These are phyloP conservation scores for Platycnemis pennipes DNA, from an alignment of 2,888 invertebrate genomes.

Conservation along the genomic window DNA sequence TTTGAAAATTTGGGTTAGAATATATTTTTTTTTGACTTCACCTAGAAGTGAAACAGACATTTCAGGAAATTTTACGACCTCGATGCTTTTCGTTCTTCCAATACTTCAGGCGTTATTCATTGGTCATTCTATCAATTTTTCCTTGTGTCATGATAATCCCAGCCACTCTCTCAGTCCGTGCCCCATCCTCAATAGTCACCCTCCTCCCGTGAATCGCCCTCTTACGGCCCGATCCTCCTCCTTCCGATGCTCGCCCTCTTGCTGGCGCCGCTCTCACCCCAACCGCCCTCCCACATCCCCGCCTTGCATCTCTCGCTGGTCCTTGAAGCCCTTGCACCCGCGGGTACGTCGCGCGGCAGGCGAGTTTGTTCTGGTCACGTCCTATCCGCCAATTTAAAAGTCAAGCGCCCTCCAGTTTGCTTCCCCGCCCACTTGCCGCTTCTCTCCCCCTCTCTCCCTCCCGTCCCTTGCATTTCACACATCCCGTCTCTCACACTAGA, in stretches of 20 bases:
- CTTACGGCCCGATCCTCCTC: background rate
- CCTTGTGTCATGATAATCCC: background rate
- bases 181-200: background rate
- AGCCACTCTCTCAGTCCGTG: background rate
- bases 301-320: background rate
- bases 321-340: constrained; percentile 37
- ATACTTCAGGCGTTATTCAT: too few relatives aligned
- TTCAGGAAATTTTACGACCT: too few relatives aligned
- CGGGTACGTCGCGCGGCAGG: constrained; percentile 41
- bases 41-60: too few relatives aligned
- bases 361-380: constrained; percentile 67
- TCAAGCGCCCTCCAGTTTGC: constrained; percentile 45
- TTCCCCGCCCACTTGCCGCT: background rate
- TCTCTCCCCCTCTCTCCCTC: background rate
- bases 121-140: too few relatives aligned
- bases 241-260: background rate
- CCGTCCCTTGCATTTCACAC: background rate
- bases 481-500: background rate
- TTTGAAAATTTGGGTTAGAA: too few relatives aligned
- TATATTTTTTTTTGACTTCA: too few relatives aligned
- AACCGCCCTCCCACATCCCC: background rate
- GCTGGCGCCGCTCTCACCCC: constrained; percentile 18
- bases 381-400: constrained; percentile 67
- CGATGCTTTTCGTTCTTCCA: too few relatives aligned
- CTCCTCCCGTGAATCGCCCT: background rate